These are phyloP conservation scores for Isaurus tuberculatus DNA, from an alignment of 92 coral and sea anemone genomes.

Conservation along the genomic window DNA sequence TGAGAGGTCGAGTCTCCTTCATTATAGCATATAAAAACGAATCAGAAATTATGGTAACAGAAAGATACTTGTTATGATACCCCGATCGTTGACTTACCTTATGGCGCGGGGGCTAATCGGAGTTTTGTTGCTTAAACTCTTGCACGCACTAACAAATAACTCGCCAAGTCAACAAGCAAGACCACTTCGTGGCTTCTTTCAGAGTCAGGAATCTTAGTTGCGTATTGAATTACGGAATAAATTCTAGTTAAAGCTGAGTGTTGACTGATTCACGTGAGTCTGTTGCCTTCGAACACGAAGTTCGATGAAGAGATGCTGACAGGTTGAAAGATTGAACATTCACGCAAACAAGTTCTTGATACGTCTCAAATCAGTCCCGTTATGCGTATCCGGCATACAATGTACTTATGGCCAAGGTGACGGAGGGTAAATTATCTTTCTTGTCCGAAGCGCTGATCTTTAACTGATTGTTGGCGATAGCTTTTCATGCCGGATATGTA, in stretches of 20 bases:
- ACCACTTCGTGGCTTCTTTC: conserved; percentile 20
- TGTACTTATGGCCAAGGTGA: neutral
- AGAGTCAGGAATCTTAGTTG: conserved; percentile 16
- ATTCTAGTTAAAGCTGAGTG: conserved; percentile 37
- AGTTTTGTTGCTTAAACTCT: neutral
- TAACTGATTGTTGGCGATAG: neutral
- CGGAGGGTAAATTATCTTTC: neutral
- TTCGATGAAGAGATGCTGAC: conserved; percentile 20
- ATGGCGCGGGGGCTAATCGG: neutral
- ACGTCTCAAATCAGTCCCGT: neutral
- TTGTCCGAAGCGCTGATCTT: neutral
- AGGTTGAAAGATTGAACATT: conserved; percentile 33
- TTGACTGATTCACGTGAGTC: conserved; percentile 24
- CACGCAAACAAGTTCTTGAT: conserved; percentile 23
- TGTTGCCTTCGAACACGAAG: conserved; percentile 21
- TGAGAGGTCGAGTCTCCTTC: too few species aligned
- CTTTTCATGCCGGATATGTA: conserved; percentile 8
- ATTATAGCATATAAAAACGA: too few species aligned
- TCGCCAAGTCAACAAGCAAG: conserved; percentile 37
- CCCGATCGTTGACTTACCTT: neutral
- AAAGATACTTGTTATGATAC: too few species aligned
- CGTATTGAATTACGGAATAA: conserved; percentile 42
- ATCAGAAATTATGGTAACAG: too few species aligned
- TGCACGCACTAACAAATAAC: neutral
- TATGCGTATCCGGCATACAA: neutral